Evolutionary conservation across 2,113 vertebrate species (phyloP), one percentile per base, ranked within the genome.

Genomic region (Dicerorhinus sumatrensis): DNA sequence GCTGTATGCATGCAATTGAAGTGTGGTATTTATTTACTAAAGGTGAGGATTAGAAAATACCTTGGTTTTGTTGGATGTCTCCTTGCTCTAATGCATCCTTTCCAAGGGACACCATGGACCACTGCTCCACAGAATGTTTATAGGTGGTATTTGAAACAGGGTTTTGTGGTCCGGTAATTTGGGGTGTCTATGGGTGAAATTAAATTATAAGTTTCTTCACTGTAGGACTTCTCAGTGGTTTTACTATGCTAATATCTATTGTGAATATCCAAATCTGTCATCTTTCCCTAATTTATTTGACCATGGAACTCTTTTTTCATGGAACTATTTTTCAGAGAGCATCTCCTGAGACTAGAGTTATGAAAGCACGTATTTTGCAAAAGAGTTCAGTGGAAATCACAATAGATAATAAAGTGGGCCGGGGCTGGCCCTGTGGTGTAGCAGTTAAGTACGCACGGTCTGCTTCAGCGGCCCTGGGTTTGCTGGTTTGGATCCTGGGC

Each of bases 321-420:
- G n/a, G 17, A 70, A 89, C 8, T 81, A 42, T 89, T 58, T 90
- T 96, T 91, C 36, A 36, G 36, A 84, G 80, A 89, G 29, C 31
- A 67, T 84, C 39, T 88, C 51, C 76, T 77, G 48, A 91, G 72
- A 67, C 54, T 67, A 39, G 29, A 36, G 46, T 90, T 93, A 46
- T 48, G 25, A 90, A 97, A 89, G 65, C 11, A 31, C 10, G 56
- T 21, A 36, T 36, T 73, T 81, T 92, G 46, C 75, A 58, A 79
- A 92, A 87, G n/a, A 77, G 82, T 95, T 93, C 29, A 27, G 8
- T 48, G 46, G 67, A 79, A 93, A 86, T 79, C 65, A 20, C 83
- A 16, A 42, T 51, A 92, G 54, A 39, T 91, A 91, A 86, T 79
- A 75, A 95, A 83, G 31, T 51, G 67, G 23, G 58, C 42, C 42